These are phyloP conservation scores for Drosophila planitibia DNA, from an alignment of 2,888 invertebrate genomes.

Conservation along the genomic window DNA sequence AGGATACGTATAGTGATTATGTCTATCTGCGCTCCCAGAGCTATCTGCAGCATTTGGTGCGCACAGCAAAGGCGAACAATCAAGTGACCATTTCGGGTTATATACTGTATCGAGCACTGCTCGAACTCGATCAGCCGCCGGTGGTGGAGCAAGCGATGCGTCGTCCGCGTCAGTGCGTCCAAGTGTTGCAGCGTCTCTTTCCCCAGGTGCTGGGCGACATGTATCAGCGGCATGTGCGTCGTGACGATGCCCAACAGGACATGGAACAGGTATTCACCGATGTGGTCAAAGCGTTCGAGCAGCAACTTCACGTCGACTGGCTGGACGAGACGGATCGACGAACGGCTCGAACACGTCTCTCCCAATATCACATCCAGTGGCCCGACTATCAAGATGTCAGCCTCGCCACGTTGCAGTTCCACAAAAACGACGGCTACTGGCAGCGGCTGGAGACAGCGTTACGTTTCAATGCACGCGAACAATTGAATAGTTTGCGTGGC, in stretches of 20 bases:
- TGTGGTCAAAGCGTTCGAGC: constrained; percentile 67
- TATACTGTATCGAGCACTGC: constrained; percentile 77
- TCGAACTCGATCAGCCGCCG: constrained; percentile 54
- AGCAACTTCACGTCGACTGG: constrained; percentile 70
- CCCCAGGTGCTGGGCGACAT: constrained; percentile 80
- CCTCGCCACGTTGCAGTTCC: constrained; percentile 57
- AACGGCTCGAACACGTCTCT: constrained; percentile 64
- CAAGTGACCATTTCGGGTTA: constrained; percentile 76
- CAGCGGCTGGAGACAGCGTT: constrained; percentile 61
- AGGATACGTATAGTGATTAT: constrained; percentile 35
- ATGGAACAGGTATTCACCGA: constrained; percentile 64
- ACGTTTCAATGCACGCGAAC: constrained; percentile 62
- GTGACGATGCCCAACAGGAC: constrained; percentile 62
- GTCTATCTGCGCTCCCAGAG: constrained; percentile 72
- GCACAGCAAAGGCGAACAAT: constrained; percentile 52
- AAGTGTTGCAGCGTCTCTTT: constrained; percentile 71
- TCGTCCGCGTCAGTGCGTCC: constrained; percentile 67
- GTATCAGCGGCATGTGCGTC: constrained; percentile 65
- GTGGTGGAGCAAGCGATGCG: constrained; percentile 41
- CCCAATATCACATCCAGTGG: constrained; percentile 58
- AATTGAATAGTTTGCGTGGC: constrained; percentile 59
- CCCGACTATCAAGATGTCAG: constrained; percentile 70
- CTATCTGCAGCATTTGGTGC: constrained; percentile 74
- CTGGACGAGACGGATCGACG: constrained; percentile 75
- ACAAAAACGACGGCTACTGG: constrained; percentile 74